Conservation (phyloP, 2,113 vertebrate species). For the Abramis brama region DNA sequence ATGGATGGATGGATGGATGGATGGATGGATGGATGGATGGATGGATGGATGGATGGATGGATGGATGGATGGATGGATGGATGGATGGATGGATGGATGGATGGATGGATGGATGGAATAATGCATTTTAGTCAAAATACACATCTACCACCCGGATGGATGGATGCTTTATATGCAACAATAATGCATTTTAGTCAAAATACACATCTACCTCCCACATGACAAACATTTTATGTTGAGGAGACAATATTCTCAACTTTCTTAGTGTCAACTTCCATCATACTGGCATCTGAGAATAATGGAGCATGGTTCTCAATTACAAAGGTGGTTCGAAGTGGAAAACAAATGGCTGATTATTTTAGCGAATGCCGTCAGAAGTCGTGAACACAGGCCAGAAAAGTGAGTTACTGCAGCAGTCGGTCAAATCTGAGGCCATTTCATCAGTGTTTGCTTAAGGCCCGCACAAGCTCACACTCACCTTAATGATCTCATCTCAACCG, state of each 20-base stretch:
- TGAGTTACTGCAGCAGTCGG: constrained; percentile 77
- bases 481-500: constrained; percentile 70
- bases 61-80: too few species aligned
- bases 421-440: constrained; percentile 75
- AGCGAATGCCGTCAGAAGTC: constrained; percentile 66
- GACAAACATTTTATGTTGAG: too few species aligned
- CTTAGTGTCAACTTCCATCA: constrained; percentile 38
- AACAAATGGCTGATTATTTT: constrained; percentile 76
- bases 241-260: background rate
- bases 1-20: too few species aligned
- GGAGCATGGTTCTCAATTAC: constrained; percentile 53
- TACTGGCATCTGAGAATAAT: constrained; percentile 33
- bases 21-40: too few species aligned
- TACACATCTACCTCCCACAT: too few species aligned
- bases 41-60: too few species aligned
- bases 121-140: too few species aligned
- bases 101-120: too few species aligned
- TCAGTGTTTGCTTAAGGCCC: constrained; percentile 71
- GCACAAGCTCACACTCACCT: constrained; percentile 68
- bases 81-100: too few species aligned
- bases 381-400: constrained; percentile 60
- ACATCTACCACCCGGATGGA: too few species aligned
- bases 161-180: too few species aligned
- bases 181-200: too few species aligned
- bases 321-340: constrained; percentile 56